Evolutionary conservation across 1,140 invertebrate genomes (phyloP), one percentile per base, ranked within the genome.

Genomic region (Sipha flava): DNA sequence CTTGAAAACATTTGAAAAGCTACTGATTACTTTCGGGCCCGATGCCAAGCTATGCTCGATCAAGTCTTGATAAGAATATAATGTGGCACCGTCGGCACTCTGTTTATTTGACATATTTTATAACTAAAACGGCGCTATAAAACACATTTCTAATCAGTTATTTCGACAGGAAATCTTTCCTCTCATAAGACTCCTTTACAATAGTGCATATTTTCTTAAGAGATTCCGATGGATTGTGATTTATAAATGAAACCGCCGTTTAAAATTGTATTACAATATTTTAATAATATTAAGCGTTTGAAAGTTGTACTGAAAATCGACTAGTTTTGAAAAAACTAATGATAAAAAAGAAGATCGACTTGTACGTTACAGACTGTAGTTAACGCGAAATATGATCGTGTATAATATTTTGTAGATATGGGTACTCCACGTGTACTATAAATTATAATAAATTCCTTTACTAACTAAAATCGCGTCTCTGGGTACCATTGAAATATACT

Each of bases 101-200:
- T 59, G n/a, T 40, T 7, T 77, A 43, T 57, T 59, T 77, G 73
- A 59, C 73, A 54, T 34, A 75, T 75, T 59, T 57, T 77, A 57
- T 77, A 59, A 29, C n/a, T 77, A 34, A 54, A 26, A 57, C 52
- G 52, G 12, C 54, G 43, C 23, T 59, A 29, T 45, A 26, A 47
- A 70, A 47, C 18, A 70, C 2, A 70, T 18, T 47, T 68, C 16
- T 45, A 47, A 70, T 70, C 66, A n/a, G 14, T 7, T 29, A 29
- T 70, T 70, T 47, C n/a, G 23, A 70, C 43, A 31, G 23, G 16
- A 45, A 3, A 70, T 47, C 23, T 70, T 18, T 18, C 2, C 16
- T 0, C 21, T 10, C 2, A 31, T 18, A 23, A 21, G 26, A n/a
- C 37, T 6, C 43, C 3, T 29, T 1, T 18, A n/a, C 9, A 10